Base-by-base conservation (phyloP, 2,888 invertebrate species). In the Exephanes ischioxanthus region DNA sequence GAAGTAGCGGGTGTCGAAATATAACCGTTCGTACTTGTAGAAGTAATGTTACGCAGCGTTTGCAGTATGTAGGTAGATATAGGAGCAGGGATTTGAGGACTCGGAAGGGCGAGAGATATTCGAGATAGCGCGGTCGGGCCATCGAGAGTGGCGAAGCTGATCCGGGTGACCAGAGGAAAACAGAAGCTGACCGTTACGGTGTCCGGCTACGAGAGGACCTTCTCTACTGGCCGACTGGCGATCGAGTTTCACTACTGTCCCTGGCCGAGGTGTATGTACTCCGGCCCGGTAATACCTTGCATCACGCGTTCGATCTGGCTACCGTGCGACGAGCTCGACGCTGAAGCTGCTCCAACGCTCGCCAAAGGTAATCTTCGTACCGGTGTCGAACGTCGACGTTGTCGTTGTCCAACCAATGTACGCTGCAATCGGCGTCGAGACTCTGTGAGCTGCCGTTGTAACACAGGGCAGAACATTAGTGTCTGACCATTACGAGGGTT, bases 1-100 rank as follows among this genome's bases (percentile, higher is more conserved):
- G 72, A 77, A 85, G 89, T 87, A 90, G 87, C 88, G 89, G 89
- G 88, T 90, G 89, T 83, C 86, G 51, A 80, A 80, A 80, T 72
- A 72, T 71, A 80, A 80, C 80, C 72, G 51, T 66, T 66, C 37
- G 14, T 14, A 14, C 22, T 16, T 9, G 26, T n/a, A 30, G 33
- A 30, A 30, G 63, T 63, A 63, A 63, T 33, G 63, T 63, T 30
- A 16, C 16, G 26, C 61, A 14, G 16, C 61, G 16, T 26, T 30
- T 11, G 26, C 30, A 30, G 16, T 19, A 14, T 72, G 48, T n/a
- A 33, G 5, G 30, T 37, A n/a, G 72, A 19, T 19, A 14, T 51
- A 55, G 33, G 37, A 37, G 41, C 45, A 19, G 70, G 61, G 68
- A 45, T 76, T 53, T 37, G 53, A 41, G 30, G 55, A 41, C 58